Evolutionary conservation across 2,797 vertebrate species (phyloP).

Genomic region (Helarctos malayanus): DNA sequence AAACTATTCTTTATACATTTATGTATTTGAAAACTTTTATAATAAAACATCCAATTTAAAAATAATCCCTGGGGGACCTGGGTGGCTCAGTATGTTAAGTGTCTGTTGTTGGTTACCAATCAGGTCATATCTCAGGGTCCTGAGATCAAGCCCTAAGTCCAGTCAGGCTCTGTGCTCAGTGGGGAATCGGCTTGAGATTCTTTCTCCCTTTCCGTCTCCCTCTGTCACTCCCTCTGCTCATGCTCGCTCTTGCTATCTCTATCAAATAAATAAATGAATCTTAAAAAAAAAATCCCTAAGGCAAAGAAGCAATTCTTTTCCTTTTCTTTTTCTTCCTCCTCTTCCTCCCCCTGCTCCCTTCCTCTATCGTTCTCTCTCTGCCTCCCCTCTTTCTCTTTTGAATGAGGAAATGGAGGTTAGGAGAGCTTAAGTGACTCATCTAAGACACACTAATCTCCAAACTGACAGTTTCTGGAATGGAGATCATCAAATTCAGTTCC

Average conservation of each 20-base stretch:
- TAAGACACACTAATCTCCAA: slow-evolving; percentile 4
- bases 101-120: neutral
- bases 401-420: neutral
- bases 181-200: neutral
- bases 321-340: neutral
- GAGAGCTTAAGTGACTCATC: neutral
- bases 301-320: neutral
- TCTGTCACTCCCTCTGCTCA: neutral
- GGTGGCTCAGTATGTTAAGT: neutral
- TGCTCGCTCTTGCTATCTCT: neutral
- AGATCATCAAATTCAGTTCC: neutral
- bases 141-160: neutral
- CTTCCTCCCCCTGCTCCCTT: neutral
- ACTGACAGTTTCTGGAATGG: neutral
- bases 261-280: neutral
- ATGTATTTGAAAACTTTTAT: neutral
- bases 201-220: neutral
- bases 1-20: neutral
- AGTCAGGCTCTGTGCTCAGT: neutral
- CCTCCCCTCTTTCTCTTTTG: neutral
- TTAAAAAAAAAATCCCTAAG: neutral
- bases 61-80: neutral
- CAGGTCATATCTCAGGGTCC: neutral
- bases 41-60: neutral
- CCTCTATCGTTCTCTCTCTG: neutral